These are phyloP conservation scores for Heterochromis multidens DNA, from an alignment of 2,113 vertebrate genomes.

Conservation along the genomic window DNA sequence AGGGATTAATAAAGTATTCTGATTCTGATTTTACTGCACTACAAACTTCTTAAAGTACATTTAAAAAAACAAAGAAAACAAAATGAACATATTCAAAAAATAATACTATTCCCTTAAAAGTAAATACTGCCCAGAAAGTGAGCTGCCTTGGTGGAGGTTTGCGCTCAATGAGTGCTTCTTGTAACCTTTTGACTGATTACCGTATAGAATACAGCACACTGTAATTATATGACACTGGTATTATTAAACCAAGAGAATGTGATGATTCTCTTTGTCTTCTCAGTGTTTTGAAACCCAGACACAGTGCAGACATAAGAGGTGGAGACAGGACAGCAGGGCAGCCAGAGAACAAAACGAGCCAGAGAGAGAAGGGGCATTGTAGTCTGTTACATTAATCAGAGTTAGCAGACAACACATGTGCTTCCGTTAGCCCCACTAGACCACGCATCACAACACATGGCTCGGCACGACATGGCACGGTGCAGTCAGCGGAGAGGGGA, in stretches of 20 bases:
- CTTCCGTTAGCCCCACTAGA: conserved; percentile 55
- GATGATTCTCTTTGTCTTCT: not conserved
- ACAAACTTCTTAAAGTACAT: no score
- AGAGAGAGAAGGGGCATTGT: conserved; percentile 22
- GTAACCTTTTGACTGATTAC: not conserved
- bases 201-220: not conserved
- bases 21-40: no score
- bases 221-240: not conserved
- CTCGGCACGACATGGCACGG: conserved; percentile 50
- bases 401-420: conserved; percentile 71
- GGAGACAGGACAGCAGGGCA: conserved; percentile 43
- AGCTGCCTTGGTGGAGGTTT: no score
- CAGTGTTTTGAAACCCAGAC: conserved; percentile 6
- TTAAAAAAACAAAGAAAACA: no score
- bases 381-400: conserved; percentile 69
- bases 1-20: no score
- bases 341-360: not conserved
- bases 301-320: conserved; percentile 32
- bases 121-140: no score
- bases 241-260: not conserved
- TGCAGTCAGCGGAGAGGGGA: conserved; percentile 23
- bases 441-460: conserved; percentile 59
- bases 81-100: no score
- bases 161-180: no score
- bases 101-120: no score